Conservation (phyloP, 2,797 vertebrate species). For the Acridotheres tristis region DNA sequence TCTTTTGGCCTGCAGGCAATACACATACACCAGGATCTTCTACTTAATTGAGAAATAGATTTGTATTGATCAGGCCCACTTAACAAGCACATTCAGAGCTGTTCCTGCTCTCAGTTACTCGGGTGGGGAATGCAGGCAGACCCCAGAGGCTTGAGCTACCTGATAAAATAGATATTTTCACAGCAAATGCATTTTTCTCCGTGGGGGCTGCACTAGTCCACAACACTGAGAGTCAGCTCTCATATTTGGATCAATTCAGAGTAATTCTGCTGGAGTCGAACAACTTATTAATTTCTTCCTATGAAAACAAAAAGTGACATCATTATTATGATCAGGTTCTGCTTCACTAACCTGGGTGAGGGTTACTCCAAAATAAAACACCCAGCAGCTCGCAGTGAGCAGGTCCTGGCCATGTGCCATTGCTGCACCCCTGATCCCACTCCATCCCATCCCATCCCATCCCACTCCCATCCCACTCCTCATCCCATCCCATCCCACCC, state of each 20-base stretch:
- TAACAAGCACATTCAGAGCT: neutral
- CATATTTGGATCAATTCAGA: neutral
- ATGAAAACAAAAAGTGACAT: neutral
- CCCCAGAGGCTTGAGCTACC: neutral
- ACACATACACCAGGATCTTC: neutral
- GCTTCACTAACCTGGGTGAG: neutral
- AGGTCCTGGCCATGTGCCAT: neutral
- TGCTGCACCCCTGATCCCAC: neutral
- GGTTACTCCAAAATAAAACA: neutral
- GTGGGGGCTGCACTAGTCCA: neutral
- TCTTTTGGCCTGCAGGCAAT: neutral
- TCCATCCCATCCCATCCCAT: too few relatives aligned
- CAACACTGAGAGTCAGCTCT: neutral
- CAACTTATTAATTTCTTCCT: neutral
- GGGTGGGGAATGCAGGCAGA: neutral
- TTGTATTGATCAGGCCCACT: constrained; percentile 32
- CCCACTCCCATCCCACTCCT: too few relatives aligned
- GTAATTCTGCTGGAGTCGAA: neutral
- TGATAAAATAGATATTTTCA: neutral
- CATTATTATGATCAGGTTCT: neutral
- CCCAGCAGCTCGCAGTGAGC: accelerated
- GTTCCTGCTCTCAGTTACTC: neutral
- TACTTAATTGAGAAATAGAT: constrained; percentile 40
- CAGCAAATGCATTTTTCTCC: neutral
- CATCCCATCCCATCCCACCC: too few relatives aligned